Conservation (phyloP, 2,113 vertebrate species). For the Muntiacus muntjak region DNA sequence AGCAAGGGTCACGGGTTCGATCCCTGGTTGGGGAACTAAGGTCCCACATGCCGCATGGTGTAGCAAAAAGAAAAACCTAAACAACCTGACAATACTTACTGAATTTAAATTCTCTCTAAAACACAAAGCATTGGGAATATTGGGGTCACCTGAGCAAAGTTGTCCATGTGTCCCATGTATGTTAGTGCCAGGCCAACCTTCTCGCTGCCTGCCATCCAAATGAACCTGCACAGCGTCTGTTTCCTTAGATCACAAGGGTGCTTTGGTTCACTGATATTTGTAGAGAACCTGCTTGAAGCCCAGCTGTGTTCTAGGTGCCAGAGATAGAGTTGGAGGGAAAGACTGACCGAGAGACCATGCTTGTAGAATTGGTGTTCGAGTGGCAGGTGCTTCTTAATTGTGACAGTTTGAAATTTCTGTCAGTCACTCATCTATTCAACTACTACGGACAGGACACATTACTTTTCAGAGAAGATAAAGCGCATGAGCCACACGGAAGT, state of each 20-base stretch:
- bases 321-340: background rate
- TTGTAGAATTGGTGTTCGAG: background rate
- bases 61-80: background rate
- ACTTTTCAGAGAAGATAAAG: background rate
- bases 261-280: background rate
- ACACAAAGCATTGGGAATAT: background rate
- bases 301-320: background rate
- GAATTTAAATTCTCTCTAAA: background rate
- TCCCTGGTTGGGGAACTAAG: background rate
- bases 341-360: background rate
- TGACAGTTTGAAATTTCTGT: background rate
- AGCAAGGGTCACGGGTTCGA: background rate
- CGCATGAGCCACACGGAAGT: background rate
- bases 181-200: background rate
- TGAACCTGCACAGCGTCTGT: background rate
- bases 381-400: background rate
- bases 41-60: background rate
- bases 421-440: background rate
- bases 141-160: background rate
- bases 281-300: background rate
- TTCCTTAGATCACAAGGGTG: background rate
- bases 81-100: background rate
- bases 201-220: background rate
- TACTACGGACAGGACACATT: background rate
- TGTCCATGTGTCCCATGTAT: background rate